Evolutionary conservation across 2,888 invertebrate species (phyloP), one percentile per base, ranked within the genome.

Genomic region (Tenthredo notha): DNA sequence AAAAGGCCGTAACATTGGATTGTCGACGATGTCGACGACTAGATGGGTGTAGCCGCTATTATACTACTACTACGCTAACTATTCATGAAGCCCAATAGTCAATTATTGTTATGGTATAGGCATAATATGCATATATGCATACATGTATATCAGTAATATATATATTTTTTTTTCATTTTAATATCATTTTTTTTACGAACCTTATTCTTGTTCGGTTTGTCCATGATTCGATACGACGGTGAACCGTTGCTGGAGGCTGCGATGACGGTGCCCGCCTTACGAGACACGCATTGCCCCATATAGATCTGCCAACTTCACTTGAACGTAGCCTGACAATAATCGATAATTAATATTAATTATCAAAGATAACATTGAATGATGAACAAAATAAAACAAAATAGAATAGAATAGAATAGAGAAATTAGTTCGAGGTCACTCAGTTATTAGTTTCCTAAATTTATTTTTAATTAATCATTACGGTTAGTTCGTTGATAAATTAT

Each of bases 271-370:
- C 94, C 94, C 92, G 94, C 94, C 93, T 95, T 95, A 94, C 96
- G 96, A 94, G 96, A 96, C 94, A 96, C 95, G 94, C 96, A 96
- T 96, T 96, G 96, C 95, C 96, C 96, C 96, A 96, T 96, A 95
- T 92, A 93, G 93, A 92, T 91, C 86, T 87, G 86, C 90, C 91
- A 90, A 91, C 90, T 90, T 91, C 88, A 87, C 89, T 89, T 89
- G 90, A 90, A 87, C 90, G 89, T 90, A 90, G 89, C 88, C 91
- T 92, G 85, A 67, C 6, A 83, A 83, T 83, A 18, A n/a, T 1
- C n/a, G n/a, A 0, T 61, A 21, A 37, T 80, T 37, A 80, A 6
- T 80, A 40, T 58, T 18, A 18, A 18, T 33, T 33, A 33, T 67
- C 15, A 47, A 4, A 47, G 47, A 47, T 47, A 2, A 33, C 33